phyloP scores from a whole-genome alignment of 1,140 invertebrate genomes.

The Heterodera schachtii region DNA sequence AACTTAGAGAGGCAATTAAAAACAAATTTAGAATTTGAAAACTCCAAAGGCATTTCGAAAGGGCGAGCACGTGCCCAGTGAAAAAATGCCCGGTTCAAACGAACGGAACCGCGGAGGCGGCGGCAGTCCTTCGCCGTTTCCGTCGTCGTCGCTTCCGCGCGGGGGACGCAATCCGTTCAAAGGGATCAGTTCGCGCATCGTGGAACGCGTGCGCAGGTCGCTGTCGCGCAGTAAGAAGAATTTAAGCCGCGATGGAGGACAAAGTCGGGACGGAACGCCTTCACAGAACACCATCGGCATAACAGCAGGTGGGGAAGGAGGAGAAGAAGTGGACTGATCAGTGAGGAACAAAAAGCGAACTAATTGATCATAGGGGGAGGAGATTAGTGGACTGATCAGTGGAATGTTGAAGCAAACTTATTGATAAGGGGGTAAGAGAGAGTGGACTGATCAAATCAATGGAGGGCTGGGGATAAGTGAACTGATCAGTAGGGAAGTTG shows the following conservation, averaged over 20 bases:
- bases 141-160: slow-evolving; percentile 41
- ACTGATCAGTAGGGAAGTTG: too few relatives aligned
- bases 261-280: slow-evolving; percentile 40
- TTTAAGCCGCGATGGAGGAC: slow-evolving; percentile 25
- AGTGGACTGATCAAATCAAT: too few relatives aligned
- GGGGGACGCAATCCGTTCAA: slow-evolving; percentile 65
- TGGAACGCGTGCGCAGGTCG: slow-evolving; percentile 60
- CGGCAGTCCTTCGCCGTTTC: not conserved
- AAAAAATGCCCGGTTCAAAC: not conserved
- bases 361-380: too few relatives aligned
- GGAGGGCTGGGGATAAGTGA: too few relatives aligned
- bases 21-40: slow-evolving; percentile 4
- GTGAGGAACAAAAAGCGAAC: too few relatives aligned
- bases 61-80: not conserved
- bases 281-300: not conserved
- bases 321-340: too few relatives aligned
- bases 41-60: not conserved
- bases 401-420: too few relatives aligned
- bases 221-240: slow-evolving; percentile 45
- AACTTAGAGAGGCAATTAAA: not conserved
- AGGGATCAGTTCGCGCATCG: slow-evolving; percentile 61
- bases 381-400: too few relatives aligned
- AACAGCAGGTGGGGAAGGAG: not conserved
- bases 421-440: too few relatives aligned
- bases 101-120: not conserved